Evolutionary conservation across 1,140 invertebrate genomes (phyloP).

Genomic region (Aphis gossypii): DNA sequence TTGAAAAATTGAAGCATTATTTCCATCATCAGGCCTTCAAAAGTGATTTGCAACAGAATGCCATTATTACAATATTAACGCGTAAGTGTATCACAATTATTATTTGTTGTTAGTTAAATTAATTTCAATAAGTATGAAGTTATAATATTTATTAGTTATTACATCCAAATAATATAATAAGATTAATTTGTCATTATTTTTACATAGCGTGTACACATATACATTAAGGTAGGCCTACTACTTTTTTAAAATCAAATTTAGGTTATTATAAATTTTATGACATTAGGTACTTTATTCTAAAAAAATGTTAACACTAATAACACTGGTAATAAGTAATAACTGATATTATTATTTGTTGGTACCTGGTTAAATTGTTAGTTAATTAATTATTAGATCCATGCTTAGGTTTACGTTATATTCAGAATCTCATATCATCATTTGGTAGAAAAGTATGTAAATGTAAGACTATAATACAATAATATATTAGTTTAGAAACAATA

Average conservation of each 20-base stretch:
- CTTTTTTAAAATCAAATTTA: not conserved
- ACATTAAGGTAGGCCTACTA: not conserved
- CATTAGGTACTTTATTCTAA: not conserved
- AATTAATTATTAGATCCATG: not conserved
- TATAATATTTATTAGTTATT: not conserved
- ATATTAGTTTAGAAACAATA: too few species aligned
- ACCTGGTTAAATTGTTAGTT: not conserved
- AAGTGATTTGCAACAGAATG: conserved; percentile 68
- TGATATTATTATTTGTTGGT: not conserved
- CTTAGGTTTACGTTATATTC: not conserved
- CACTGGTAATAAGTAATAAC: not conserved
- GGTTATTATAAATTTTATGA: not conserved
- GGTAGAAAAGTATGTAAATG: too few species aligned
- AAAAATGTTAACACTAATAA: not conserved
- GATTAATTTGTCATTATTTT: not conserved
- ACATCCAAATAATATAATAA: not conserved
- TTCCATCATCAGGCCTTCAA: conserved; percentile 64
- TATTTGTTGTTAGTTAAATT: not conserved
- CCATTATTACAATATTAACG: conserved; percentile 66
- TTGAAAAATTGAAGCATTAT: conserved; percentile 39
- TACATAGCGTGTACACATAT: not conserved
- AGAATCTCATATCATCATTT: not conserved
- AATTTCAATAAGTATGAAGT: not conserved
- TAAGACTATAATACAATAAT: too few species aligned
- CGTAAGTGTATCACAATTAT: conserved; percentile 62